A percentile compares a stretch with the other conserved stretches of the same genome.
Conservation (phyloP, 2,888 invertebrate genomes). For the Heteropelma amictum region DNA sequence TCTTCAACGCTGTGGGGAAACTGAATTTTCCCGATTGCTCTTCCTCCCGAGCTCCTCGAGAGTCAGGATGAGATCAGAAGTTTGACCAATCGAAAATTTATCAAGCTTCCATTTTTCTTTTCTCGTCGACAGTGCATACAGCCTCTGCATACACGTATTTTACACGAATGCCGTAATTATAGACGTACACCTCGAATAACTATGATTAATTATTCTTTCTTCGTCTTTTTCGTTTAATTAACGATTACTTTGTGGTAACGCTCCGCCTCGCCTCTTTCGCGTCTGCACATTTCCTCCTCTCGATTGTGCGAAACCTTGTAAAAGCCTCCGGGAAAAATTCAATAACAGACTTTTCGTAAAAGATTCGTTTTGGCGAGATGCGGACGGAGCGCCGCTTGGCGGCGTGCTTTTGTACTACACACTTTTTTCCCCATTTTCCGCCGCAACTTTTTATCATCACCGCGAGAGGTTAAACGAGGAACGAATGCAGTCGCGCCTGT, state of each 20-base stretch:
- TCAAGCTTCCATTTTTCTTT: slow-evolving; percentile 12
- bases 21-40: slow-evolving; percentile 39
- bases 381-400: not conserved
- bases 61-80: slow-evolving; percentile 24
- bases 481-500: slow-evolving; percentile 41
- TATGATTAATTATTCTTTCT: too few species aligned
- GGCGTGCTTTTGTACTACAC: not conserved
- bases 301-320: too few species aligned
- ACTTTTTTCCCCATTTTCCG: slow-evolving; percentile 7
- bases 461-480: slow-evolving; percentile 46
- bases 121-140: not conserved
- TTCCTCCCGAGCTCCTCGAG: slow-evolving; percentile 13
- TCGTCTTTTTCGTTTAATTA: too few species aligned
- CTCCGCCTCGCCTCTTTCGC: too few species aligned
- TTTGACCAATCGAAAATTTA: slow-evolving; percentile 37
- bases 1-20: slow-evolving; percentile 19
- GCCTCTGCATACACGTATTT: not conserved
- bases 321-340: too few species aligned
- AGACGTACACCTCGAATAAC: too few species aligned
- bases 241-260: too few species aligned
- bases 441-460: slow-evolving; percentile 52
- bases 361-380: not conserved
- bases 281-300: too few species aligned
- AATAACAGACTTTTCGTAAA: too few species aligned
- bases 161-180: not conserved